phyloP scores from a whole-genome alignment of 2,113 vertebrate genomes.

The Orthonyx spaldingii region DNA sequence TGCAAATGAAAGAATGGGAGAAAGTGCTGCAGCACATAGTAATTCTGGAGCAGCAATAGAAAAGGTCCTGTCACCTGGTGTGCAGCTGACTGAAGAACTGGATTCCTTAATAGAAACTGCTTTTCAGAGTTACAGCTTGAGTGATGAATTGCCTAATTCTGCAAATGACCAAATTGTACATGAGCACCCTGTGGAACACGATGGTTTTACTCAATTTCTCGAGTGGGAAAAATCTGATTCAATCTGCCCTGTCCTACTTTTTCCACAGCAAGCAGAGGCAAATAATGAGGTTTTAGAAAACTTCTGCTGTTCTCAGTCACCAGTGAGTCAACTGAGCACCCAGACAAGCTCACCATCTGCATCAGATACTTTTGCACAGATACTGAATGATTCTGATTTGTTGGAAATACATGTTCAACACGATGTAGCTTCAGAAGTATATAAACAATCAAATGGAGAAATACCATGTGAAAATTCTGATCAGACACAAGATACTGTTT shows the following conservation, averaged over 20 bases:
- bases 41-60: conserved; percentile 4
- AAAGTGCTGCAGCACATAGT: background rate
- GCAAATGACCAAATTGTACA: conserved; percentile 14
- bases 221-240: conserved; percentile 61
- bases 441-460: background rate
- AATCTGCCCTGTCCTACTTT: background rate
- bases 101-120: conserved; percentile 81
- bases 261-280: conserved; percentile 16
- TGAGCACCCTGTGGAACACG: background rate
- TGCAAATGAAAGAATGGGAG: background rate
- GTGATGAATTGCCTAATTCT: conserved; percentile 34
- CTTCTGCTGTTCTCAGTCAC: background rate
- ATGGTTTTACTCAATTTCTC: conserved; percentile 16
- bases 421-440: background rate
- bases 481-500: conserved; percentile 12
- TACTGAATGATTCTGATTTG: background rate
- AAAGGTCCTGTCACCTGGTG: conserved; percentile 32
- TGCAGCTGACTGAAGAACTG: conserved; percentile 76
- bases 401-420: background rate
- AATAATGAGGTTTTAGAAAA: conserved; percentile 39
- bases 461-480: background rate
- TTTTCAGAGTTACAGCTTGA: conserved; percentile 63
- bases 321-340: background rate
- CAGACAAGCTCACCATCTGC: background rate
- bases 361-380: background rate